phyloP scores from a whole-genome alignment of 2,113 vertebrate genomes.

The Pterocles orientalis region DNA sequence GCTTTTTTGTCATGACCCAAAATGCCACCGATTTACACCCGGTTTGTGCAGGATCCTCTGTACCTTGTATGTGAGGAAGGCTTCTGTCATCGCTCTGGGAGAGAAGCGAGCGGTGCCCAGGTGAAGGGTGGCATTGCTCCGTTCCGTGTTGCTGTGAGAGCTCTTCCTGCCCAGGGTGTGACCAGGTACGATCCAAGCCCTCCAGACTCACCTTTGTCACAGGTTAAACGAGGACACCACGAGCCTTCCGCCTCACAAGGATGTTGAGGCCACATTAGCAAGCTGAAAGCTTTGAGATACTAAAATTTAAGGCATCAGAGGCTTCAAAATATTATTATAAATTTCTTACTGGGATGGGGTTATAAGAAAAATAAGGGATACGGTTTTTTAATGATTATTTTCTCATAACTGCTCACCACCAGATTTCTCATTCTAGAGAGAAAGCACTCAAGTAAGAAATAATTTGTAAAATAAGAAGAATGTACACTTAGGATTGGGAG shows the following conservation, averaged over 20 bases:
- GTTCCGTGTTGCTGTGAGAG: accelerated
- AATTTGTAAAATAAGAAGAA: not conserved
- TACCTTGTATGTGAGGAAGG: not conserved
- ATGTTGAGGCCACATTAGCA: not conserved
- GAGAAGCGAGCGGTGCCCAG: accelerated
- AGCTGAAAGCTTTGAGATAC: not conserved
- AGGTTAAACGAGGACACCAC: not conserved
- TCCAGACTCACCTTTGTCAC: not conserved
- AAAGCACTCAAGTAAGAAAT: not conserved
- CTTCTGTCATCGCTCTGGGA: not conserved
- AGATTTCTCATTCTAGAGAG: not conserved
- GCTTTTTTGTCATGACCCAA: not conserved
- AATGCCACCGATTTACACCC: accelerated
- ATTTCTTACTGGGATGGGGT: not conserved
- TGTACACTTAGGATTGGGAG: not conserved
- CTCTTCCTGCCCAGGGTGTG: not conserved
- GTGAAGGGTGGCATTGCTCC: not conserved
- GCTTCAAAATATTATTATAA: not conserved
- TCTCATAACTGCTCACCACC: not conserved
- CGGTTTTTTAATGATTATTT: accelerated
- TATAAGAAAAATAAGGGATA: not conserved
- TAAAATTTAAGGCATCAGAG: not conserved
- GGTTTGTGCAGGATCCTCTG: not conserved
- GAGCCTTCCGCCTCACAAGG: not conserved
- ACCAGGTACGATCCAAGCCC: not conserved